Evolutionary conservation across 1,140 invertebrate species (phyloP).

Genomic region (Drosophila leontia): DNA sequence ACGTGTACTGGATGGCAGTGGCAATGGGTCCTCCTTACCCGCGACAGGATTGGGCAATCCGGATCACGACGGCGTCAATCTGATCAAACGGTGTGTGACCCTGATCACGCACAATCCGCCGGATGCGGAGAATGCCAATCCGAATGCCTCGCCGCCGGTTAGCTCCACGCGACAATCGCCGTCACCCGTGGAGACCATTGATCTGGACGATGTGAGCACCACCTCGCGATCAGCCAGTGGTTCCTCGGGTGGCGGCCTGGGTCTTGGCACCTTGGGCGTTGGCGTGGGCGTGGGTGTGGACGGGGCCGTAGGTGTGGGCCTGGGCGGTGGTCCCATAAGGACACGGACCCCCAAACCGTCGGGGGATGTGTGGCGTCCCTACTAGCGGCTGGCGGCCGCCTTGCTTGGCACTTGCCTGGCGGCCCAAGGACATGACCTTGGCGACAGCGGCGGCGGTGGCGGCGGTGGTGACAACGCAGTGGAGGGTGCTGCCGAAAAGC

Average conservation of each 20-base stretch:
- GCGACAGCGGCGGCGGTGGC: slow-evolving; percentile 8
- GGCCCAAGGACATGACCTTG: slow-evolving; percentile 35
- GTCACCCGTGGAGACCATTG: slow-evolving; percentile 79
- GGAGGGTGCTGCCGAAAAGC: neutral
- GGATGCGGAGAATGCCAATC: slow-evolving; percentile 79
- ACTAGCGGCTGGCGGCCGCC: slow-evolving; percentile 84
- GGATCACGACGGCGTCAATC: slow-evolving; percentile 67
- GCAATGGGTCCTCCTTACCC: neutral
- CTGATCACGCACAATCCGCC: slow-evolving; percentile 78
- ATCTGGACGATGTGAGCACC: slow-evolving; percentile 81
- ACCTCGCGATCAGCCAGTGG: slow-evolving; percentile 73
- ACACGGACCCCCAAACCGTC: slow-evolving; percentile 79
- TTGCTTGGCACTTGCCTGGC: slow-evolving; percentile 74
- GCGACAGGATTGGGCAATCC: neutral
- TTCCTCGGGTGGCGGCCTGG: slow-evolving; percentile 25
- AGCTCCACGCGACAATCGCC: slow-evolving; percentile 78
- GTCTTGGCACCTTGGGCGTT: slow-evolving; percentile 3
- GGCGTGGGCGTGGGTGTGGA: slow-evolving; percentile 16
- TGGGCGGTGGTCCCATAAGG: slow-evolving; percentile 69
- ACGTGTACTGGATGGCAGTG: neutral
- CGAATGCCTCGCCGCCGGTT: slow-evolving; percentile 81
- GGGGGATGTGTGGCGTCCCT: slow-evolving; percentile 84
- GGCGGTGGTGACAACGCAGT: neutral
- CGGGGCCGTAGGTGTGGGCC: neutral
- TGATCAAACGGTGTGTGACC: slow-evolving; percentile 80